Conservation (phyloP, 2,797 vertebrate genomes). For the Falco berigora region DNA sequence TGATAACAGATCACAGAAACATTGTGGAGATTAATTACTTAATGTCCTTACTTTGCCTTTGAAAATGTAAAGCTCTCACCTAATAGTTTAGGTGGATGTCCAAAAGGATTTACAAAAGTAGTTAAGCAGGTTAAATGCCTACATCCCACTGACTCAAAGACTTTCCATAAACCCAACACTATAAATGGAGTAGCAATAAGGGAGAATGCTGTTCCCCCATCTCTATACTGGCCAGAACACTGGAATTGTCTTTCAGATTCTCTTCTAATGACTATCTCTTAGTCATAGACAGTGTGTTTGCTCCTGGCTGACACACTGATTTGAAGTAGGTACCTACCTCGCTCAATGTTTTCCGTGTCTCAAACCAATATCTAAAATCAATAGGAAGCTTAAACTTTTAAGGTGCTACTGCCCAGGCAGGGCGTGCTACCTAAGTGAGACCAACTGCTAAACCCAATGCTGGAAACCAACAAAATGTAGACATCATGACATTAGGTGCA, state of each 20-base stretch:
- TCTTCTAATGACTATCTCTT: background rate
- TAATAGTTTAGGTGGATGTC: constrained; percentile 3
- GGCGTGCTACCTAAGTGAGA: background rate
- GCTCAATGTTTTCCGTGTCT: background rate
- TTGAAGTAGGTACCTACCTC: background rate
- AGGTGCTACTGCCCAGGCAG: background rate
- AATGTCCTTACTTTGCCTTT: constrained; percentile 21
- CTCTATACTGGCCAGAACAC: background rate
- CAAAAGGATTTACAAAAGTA: constrained; percentile 49
- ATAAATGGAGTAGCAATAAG: background rate
- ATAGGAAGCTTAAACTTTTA: background rate
- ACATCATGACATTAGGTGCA: background rate
- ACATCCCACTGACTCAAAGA: background rate
- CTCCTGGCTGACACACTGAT: background rate
- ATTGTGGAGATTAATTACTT: background rate
- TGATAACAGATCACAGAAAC: background rate
- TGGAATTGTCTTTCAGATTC: background rate
- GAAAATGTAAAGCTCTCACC: constrained; percentile 22
- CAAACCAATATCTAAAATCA: background rate
- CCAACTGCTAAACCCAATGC: background rate
- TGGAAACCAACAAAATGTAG: background rate
- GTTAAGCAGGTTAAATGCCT: constrained; percentile 47
- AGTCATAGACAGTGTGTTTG: background rate
- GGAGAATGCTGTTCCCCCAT: background rate
- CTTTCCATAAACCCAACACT: background rate